Evolutionary conservation across 2,797 vertebrate species (phyloP).

Genomic region (Petrocephalus schoutedeni): DNA sequence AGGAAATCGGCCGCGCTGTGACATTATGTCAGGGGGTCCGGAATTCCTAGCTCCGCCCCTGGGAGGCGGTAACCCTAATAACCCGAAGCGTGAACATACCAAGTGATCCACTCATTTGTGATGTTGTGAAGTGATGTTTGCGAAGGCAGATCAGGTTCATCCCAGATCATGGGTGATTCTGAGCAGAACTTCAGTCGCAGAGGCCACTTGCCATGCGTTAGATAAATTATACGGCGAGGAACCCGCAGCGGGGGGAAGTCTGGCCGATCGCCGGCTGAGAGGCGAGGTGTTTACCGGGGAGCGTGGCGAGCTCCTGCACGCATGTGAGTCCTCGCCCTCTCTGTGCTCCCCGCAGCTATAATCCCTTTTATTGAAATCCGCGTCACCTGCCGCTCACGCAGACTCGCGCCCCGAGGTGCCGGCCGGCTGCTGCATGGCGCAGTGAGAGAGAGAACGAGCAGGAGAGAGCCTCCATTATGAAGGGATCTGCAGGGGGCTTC

Average conservation of each 20-base stretch:
- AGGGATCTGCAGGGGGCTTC: background rate
- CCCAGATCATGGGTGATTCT: background rate
- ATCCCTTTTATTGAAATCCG: conserved; percentile 74
- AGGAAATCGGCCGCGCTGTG: background rate
- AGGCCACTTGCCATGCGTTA: background rate
- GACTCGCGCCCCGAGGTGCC: conserved; percentile 64
- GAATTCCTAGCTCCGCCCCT: background rate
- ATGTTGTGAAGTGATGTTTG: too few species aligned
- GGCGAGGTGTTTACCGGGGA: conserved; percentile 23
- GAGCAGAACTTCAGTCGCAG: background rate
- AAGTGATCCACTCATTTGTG: background rate
- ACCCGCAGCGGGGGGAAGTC: background rate
- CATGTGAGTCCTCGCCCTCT: conserved; percentile 47
- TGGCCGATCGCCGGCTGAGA: background rate
- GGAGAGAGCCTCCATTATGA: conserved; percentile 37
- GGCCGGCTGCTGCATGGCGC: conserved; percentile 57
- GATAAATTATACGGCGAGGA: background rate
- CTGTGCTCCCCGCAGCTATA: conserved; percentile 63
- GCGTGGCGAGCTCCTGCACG: background rate
- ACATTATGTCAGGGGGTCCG: background rate
- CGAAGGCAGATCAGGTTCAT: background rate
- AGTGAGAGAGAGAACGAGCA: conserved; percentile 17
- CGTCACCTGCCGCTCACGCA: conserved; percentile 69
- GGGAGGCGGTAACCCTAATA: background rate
- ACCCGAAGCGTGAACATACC: background rate